phyloP scores from a whole-genome alignment of 2,113 vertebrate genomes.

The Scortum barcoo region DNA sequence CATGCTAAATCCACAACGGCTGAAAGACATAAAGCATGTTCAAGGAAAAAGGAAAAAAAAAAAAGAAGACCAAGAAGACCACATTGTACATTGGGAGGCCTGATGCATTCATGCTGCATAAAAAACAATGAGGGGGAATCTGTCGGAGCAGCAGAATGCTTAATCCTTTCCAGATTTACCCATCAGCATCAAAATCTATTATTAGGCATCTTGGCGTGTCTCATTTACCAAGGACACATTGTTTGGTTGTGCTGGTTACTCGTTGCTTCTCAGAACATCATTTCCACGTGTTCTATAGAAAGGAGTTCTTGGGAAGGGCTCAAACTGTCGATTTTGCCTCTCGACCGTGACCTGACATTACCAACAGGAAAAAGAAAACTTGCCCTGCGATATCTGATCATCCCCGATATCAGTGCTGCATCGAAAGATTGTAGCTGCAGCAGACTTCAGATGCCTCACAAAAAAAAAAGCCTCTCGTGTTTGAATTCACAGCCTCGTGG shows the following conservation, averaged over 20 bases:
- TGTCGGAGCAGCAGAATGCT: constrained; percentile 74
- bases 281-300: constrained; percentile 68
- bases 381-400: not conserved
- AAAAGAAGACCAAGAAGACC: no score
- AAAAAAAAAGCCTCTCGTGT: constrained; percentile 7
- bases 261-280: constrained; percentile 66
- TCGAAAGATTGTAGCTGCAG: constrained; percentile 5
- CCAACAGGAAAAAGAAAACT: not conserved
- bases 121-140: constrained; percentile 73
- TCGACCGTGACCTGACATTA: constrained; percentile 9
- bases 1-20: constrained; percentile 42
- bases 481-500: constrained; percentile 18
- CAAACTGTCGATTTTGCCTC: constrained; percentile 16
- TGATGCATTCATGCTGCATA: constrained; percentile 63
- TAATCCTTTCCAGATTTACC: constrained; percentile 82
- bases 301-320: not conserved
- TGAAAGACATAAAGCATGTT: constrained; percentile 55
- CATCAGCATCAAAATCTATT: constrained; percentile 79
- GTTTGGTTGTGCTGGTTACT: constrained; percentile 56
- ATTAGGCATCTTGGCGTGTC: constrained; percentile 75
- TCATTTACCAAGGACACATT: constrained; percentile 73
- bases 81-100: constrained; percentile 58
- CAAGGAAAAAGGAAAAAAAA: constrained; percentile 48
- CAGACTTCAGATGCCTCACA: constrained; percentile 14
- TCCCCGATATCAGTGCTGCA: constrained; percentile 5